A percentile compares a stretch with the other conserved stretches of the same genome.
Conservation (phyloP, 1,140 invertebrate species). For the Leptinotarsa defecta region DNA sequence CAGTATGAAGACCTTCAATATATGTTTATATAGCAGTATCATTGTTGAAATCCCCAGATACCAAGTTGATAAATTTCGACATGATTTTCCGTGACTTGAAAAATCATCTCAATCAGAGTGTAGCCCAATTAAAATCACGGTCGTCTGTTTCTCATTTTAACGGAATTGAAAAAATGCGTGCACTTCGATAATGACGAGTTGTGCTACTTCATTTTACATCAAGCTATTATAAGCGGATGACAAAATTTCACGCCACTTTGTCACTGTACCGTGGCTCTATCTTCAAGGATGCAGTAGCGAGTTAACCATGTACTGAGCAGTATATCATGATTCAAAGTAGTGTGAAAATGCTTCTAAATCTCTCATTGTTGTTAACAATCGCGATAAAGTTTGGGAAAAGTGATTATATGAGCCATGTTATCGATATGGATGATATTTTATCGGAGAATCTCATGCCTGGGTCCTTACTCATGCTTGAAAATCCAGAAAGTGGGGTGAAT, state of each 20-base stretch:
- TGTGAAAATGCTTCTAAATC: neutral
- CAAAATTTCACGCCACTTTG: conserved; percentile 24
- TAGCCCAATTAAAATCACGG: no score
- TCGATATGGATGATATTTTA: conserved; percentile 67
- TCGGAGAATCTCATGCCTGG: conserved; percentile 66
- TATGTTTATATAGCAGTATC: no score
- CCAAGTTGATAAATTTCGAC: no score
- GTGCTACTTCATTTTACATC: conserved; percentile 12
- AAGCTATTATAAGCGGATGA: conserved; percentile 16
- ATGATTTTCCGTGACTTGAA: no score
- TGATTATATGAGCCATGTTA: conserved; percentile 5
- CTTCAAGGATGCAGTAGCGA: neutral
- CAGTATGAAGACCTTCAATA: no score
- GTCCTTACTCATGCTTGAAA: conserved; percentile 59
- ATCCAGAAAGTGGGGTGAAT: conserved; percentile 34
- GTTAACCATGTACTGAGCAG: neutral
- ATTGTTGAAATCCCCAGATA: no score
- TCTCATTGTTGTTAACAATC: neutral
- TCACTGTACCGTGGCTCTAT: neutral
- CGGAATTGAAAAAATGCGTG: neutral
- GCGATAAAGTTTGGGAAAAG: neutral
- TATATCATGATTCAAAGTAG: neutral
- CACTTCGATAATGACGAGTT: neutral
- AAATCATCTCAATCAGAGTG: no score
- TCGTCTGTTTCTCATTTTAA: neutral